phyloP scores from a whole-genome alignment of 2,888 invertebrate genomes.

The Drosophila koepferae region DNA sequence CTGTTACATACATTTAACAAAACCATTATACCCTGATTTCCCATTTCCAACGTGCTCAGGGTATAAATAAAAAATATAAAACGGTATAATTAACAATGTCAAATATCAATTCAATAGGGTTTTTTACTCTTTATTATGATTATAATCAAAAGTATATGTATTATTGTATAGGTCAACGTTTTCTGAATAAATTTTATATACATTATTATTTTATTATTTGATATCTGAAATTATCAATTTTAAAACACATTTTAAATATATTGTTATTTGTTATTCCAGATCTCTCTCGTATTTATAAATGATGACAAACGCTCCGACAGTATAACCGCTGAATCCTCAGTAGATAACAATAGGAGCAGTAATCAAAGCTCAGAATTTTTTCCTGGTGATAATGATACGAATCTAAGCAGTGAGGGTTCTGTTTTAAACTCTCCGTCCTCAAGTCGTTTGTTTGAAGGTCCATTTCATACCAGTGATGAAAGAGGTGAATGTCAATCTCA shows the following conservation, averaged over 20 bases:
- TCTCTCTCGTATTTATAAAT: slow-evolving; percentile 66
- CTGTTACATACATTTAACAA: too few species aligned
- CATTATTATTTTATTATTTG: too few species aligned
- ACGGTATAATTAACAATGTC: not conserved
- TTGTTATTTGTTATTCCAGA: slow-evolving; percentile 30
- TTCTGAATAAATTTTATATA: too few species aligned
- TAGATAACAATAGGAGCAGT: slow-evolving; percentile 57
- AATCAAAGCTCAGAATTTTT: slow-evolving; percentile 45
- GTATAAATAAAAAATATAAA: too few species aligned
- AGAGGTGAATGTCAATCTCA: slow-evolving; percentile 65
- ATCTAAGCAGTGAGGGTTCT: slow-evolving; percentile 57
- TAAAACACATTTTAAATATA: not conserved
- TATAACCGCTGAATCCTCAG: slow-evolving; percentile 43
- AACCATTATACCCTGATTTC: too few species aligned
- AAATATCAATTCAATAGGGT: too few species aligned
- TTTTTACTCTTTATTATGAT: too few species aligned
- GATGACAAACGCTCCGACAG: slow-evolving; percentile 51
- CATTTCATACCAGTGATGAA: slow-evolving; percentile 56
- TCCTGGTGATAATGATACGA: slow-evolving; percentile 52
- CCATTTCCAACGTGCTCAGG: too few species aligned
- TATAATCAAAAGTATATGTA: too few species aligned
- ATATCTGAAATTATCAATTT: not conserved
- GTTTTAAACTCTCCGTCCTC: slow-evolving; percentile 57
- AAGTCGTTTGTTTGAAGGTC: slow-evolving; percentile 54
- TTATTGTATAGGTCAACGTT: too few species aligned